Conservation (phyloP, 2,113 vertebrate species). For the Etia nguti region DNA sequence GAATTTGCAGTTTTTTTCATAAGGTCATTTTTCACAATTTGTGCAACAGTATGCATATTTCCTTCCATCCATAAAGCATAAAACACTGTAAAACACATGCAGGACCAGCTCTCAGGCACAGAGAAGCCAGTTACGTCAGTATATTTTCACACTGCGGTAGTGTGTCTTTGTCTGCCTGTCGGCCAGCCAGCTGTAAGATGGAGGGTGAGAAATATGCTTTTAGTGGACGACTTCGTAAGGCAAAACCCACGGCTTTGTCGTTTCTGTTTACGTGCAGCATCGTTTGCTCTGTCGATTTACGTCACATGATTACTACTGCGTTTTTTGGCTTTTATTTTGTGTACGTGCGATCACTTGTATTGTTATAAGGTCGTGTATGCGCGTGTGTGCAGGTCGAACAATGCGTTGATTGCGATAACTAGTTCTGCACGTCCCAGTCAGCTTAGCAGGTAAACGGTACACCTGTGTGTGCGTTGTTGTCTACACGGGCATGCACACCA, state of each 20-base stretch:
- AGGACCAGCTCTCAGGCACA: conserved; percentile 25
- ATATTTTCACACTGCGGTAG: conserved; percentile 68
- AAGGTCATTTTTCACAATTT: background rate
- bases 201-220: conserved; percentile 64
- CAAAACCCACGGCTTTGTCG: conserved; percentile 25
- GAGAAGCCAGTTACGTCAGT: conserved; percentile 68
- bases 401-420: background rate
- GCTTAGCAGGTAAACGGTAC: background rate
- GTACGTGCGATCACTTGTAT: background rate
- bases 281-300: conserved; percentile 20
- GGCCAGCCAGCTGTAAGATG: conserved; percentile 68
- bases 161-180: conserved; percentile 73
- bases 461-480: background rate
- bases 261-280: background rate
- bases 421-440: background rate
- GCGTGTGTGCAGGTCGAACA: background rate
- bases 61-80: background rate
- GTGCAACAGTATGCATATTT: background rate
- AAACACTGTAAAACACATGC: conserved; percentile 21
- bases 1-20: background rate
- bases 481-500: background rate
- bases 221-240: conserved; percentile 23
- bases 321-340: background rate
- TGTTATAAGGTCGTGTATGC: background rate
- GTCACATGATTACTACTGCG: background rate